phyloP scores from a whole-genome alignment of 2,113 vertebrate species.

The Cyprinodon variegatus region DNA sequence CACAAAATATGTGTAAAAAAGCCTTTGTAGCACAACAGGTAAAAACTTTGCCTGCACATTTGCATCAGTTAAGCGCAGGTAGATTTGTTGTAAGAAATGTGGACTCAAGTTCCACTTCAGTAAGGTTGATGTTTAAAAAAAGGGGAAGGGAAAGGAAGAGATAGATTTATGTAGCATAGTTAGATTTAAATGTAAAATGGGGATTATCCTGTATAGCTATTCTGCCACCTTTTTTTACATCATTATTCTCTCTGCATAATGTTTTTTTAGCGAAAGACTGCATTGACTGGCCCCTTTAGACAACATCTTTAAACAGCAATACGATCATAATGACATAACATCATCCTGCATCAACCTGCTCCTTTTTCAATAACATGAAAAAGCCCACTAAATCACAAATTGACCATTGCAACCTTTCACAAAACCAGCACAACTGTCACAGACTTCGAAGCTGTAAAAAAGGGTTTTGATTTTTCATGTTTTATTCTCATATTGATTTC shows the following conservation, averaged over 20 bases:
- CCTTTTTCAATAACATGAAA: too few species aligned
- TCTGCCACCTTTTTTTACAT: not conserved
- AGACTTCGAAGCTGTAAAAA: too few species aligned
- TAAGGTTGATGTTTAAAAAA: too few species aligned
- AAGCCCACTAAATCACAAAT: too few species aligned
- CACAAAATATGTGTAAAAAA: too few species aligned
- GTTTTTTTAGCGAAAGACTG: not conserved
- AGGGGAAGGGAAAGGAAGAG: too few species aligned
- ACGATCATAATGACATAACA: not conserved
- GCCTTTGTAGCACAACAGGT: not conserved
- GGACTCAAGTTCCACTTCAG: too few species aligned
- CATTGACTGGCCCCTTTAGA: not conserved
- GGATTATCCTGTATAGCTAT: too few species aligned
- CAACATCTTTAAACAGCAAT: not conserved
- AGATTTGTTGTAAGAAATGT: not conserved
- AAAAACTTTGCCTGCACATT: not conserved
- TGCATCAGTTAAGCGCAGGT: not conserved
- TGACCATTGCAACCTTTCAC: too few species aligned
- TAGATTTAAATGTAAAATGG: not conserved
- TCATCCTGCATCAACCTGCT: not conserved
- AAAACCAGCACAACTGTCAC: too few species aligned
- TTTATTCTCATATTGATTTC: too few species aligned
- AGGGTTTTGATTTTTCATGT: too few species aligned
- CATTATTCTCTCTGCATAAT: not conserved
- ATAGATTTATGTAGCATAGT: not conserved